phyloP scores from a whole-genome alignment of 1,140 invertebrate species.

The Melitaea cinxia region DNA sequence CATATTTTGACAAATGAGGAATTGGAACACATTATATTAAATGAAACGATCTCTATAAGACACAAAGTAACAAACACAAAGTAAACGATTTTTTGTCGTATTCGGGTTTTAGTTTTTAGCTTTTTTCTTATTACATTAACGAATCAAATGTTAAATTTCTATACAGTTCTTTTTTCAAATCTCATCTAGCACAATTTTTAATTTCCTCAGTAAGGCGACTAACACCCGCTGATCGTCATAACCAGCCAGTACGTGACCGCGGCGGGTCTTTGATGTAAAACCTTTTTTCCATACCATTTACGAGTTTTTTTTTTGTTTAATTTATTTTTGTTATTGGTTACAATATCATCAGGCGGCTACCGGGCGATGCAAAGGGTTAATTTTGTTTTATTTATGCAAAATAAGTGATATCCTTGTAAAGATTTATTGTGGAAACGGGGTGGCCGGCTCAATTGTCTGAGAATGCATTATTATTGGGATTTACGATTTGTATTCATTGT shows the following conservation, averaged over 20 bases:
- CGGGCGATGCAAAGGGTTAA: constrained; percentile 71
- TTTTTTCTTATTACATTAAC: not conserved
- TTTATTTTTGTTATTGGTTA: constrained; percentile 72
- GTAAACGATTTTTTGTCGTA: too few species aligned
- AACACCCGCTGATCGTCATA: constrained; percentile 73
- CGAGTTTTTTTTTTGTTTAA: constrained; percentile 64
- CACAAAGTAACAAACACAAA: too few species aligned
- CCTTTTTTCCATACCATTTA: constrained; percentile 69
- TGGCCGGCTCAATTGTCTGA: constrained; percentile 37
- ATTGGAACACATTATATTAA: too few species aligned
- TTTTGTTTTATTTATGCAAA: constrained; percentile 79
- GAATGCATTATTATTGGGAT: constrained; percentile 1
- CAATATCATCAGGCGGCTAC: constrained; percentile 76
- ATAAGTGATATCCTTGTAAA: constrained; percentile 64
- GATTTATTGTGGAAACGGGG: constrained; percentile 65
- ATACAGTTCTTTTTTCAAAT: constrained; percentile 56
- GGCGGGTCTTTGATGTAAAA: constrained; percentile 66
- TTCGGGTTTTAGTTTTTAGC: not conserved
- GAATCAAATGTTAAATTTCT: constrained; percentile 32
- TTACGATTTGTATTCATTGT: not conserved
- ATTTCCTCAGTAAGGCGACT: constrained; percentile 57
- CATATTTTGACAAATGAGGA: too few species aligned
- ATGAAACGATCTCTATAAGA: too few species aligned
- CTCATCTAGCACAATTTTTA: constrained; percentile 62
- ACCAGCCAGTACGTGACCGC: constrained; percentile 72